Evolutionary conservation across 2,113 vertebrate genomes (phyloP).

Genomic region (Ophthalmotilapia sp.): DNA sequence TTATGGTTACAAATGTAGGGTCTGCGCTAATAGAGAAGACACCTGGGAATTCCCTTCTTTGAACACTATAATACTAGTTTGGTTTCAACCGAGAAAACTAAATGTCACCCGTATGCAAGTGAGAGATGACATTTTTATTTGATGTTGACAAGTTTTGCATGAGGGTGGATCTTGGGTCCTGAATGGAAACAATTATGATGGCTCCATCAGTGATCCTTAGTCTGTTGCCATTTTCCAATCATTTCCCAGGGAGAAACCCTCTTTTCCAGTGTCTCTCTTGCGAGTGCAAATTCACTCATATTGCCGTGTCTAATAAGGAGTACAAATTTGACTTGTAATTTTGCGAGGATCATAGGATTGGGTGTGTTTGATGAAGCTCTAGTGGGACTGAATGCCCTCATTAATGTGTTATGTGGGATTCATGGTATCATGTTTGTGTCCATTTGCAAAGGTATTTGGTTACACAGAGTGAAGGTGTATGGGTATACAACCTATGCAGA

Average conservation of each 20-base stretch:
- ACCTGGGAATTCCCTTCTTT: background rate
- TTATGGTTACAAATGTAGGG: background rate
- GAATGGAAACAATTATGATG: conserved; percentile 3
- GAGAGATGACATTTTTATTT: conserved; percentile 33
- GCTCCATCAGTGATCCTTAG: conserved; percentile 11
- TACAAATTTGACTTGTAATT: background rate
- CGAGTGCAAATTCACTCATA: background rate
- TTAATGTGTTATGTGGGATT: background rate
- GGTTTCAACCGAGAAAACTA: background rate
- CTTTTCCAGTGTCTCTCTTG: background rate
- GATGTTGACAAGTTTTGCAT: conserved; percentile 13
- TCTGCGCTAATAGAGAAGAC: background rate
- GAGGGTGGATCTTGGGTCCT: conserved; percentile 9
- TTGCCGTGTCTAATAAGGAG: background rate
- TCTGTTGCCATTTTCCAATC: conserved; percentile 23
- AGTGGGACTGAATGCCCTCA: background rate
- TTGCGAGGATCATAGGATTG: background rate
- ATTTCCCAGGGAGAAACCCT: background rate
- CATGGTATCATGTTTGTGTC: background rate
- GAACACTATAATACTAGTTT: background rate
- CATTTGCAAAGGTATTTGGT: background rate
- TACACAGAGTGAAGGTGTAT: background rate
- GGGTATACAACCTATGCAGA: background rate
- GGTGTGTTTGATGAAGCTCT: background rate
- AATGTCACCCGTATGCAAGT: background rate